phyloP scores from a whole-genome alignment of 2,888 invertebrate species.

The Carpatolechia fugitivella region DNA sequence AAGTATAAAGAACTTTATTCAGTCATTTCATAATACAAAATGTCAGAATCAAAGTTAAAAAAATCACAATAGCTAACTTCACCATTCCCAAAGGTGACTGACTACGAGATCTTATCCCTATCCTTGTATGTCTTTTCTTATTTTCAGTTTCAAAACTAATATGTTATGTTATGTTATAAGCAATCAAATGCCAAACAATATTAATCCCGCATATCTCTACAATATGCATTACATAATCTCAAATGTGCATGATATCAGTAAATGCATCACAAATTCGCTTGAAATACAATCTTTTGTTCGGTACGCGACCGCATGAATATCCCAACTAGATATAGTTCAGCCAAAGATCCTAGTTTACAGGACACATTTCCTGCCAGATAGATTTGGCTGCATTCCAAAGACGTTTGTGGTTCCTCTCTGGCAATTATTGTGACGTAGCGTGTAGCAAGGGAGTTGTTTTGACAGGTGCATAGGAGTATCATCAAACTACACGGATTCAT shows the following conservation, averaged over 20 bases:
- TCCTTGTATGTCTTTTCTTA: too few relatives aligned
- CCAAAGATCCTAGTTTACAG: slow-evolving; percentile 3
- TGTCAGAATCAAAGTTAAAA: too few relatives aligned
- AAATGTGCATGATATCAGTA: not conserved
- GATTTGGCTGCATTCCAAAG: slow-evolving; percentile 1
- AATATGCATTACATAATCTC: not conserved
- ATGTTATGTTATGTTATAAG: too few relatives aligned
- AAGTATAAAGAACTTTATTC: too few relatives aligned
- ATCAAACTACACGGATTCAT: too few relatives aligned
- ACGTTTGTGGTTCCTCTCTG: not conserved
- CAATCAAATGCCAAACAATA: too few relatives aligned
- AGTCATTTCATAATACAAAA: too few relatives aligned
- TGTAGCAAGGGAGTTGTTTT: not conserved
- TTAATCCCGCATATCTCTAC: too few relatives aligned
- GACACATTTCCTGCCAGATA: slow-evolving; percentile 7
- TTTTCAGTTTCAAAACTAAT: too few relatives aligned
- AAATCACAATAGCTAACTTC: too few relatives aligned
- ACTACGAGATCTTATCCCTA: too few relatives aligned
- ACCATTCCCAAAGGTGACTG: too few relatives aligned
- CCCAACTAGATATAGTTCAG: not conserved
- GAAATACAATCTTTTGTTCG: not conserved
- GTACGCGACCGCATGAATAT: not conserved
- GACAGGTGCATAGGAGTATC: slow-evolving; percentile 4
- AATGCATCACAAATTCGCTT: not conserved
- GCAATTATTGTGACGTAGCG: slow-evolving; percentile 2